Conservation (phyloP, 2,113 vertebrate genomes). For the Triplophysa rosa region DNA sequence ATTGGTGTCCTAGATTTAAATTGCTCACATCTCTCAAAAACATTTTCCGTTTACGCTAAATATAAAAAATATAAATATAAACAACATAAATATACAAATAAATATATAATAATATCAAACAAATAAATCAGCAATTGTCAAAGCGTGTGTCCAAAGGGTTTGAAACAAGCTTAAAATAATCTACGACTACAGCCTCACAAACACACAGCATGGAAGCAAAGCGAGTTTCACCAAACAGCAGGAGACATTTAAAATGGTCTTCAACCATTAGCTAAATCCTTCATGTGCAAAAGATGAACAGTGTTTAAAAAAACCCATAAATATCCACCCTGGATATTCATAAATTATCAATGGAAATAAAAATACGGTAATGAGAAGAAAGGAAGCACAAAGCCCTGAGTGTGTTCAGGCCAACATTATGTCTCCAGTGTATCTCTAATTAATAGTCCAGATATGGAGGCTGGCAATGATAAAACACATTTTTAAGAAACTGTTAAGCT, state of each 20-base stretch:
- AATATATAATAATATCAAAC: neutral
- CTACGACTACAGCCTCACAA: neutral
- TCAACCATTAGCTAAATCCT: constrained; percentile 7
- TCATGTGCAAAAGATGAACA: neutral
- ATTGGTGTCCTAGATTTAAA: too few relatives aligned
- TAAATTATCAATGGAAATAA: constrained; percentile 65
- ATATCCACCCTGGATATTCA: constrained; percentile 54
- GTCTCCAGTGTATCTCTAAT: constrained; percentile 64
- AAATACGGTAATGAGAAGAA: constrained; percentile 62
- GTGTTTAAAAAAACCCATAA: constrained; percentile 28
- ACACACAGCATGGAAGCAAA: constrained; percentile 2
- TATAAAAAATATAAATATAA: too few relatives aligned
- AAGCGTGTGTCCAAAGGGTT: neutral
- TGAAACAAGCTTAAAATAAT: constrained; percentile 19
- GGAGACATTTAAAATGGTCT: neutral
- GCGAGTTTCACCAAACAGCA: constrained; percentile 1
- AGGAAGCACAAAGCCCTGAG: constrained; percentile 57
- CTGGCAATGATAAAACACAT: too few relatives aligned
- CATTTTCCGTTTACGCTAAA: neutral
- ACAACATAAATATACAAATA: neutral
- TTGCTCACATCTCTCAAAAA: too few relatives aligned
- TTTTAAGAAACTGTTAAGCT: too few relatives aligned
- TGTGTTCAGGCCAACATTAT: constrained; percentile 63
- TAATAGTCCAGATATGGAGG: constrained; percentile 57
- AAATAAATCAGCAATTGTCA: neutral